phyloP scores from a whole-genome alignment of 2,888 invertebrate genomes.

The Spisula subtruncata region DNA sequence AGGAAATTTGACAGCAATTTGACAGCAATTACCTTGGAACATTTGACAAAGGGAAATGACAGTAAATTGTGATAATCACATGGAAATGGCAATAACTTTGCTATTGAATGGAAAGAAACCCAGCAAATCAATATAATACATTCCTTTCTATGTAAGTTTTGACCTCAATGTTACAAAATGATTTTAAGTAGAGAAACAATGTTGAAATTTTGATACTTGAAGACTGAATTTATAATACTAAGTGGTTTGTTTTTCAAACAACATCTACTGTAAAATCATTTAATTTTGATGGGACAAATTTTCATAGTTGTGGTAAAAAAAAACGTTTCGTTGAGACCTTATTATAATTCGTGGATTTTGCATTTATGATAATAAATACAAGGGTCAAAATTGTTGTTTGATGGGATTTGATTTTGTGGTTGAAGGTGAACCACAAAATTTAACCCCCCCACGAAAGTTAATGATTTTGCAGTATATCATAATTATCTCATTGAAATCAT shows the following conservation, averaged over 20 bases:
- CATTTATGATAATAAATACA: too few relatives aligned
- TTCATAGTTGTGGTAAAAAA: too few relatives aligned
- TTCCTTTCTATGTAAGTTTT: neutral
- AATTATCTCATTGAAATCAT: too few relatives aligned
- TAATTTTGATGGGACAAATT: too few relatives aligned
- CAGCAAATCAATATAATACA: neutral
- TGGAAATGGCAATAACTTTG: neutral
- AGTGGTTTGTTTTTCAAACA: neutral
- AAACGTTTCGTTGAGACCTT: too few relatives aligned
- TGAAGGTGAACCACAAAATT: too few relatives aligned
- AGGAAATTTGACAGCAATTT: conserved; percentile 20
- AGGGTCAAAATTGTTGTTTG: too few relatives aligned
- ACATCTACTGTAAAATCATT: neutral
- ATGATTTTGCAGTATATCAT: too few relatives aligned
- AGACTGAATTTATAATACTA: neutral
- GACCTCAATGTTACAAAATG: neutral
- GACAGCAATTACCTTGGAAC: neutral
- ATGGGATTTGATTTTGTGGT: too few relatives aligned
- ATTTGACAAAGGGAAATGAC: neutral
- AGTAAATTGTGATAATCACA: neutral
- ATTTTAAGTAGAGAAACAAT: too few relatives aligned
- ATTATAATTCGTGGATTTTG: too few relatives aligned
- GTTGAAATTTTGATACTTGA: neutral
- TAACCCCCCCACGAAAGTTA: too few relatives aligned
- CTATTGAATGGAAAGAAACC: neutral